A percentile compares a stretch with the other conserved stretches of the same genome.
Evolutionary conservation across 2,113 vertebrate species (phyloP).

Genomic region (Arvicanthis niloticus): DNA sequence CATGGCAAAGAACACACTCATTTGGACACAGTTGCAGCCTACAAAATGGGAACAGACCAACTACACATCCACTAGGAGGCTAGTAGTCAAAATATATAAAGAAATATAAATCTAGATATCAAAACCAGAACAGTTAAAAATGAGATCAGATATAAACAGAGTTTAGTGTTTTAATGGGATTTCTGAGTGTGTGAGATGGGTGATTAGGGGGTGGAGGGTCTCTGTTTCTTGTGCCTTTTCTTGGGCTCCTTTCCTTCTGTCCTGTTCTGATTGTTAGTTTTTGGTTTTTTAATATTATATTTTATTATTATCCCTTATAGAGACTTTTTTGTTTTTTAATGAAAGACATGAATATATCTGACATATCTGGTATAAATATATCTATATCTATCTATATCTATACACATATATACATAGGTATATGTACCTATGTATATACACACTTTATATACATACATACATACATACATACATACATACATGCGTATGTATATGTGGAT

Average conservation of each 20-base stretch:
- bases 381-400: too few relatives aligned
- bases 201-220: not conserved
- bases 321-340: not conserved
- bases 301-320: not conserved
- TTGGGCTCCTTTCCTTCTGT: not conserved
- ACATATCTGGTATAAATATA: too few relatives aligned
- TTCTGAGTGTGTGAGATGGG: not conserved
- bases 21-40: not conserved
- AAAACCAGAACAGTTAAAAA: not conserved
- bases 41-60: not conserved
- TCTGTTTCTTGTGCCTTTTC: not conserved
- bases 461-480: not conserved
- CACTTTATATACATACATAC: not conserved
- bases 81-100: not conserved
- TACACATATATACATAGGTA: too few relatives aligned
- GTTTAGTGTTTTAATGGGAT: not conserved
- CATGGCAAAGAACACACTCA: not conserved
- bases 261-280: not conserved
- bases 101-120: not conserved
- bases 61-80: not conserved
- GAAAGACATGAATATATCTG: not conserved
- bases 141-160: not conserved
- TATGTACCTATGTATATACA: too few relatives aligned
- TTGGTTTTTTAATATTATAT: not conserved
- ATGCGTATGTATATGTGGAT: not conserved